Evolutionary conservation across 2,113 vertebrate species (phyloP), one percentile per base, ranked within the genome.

Genomic region (Prionailurus viverrinus): DNA sequence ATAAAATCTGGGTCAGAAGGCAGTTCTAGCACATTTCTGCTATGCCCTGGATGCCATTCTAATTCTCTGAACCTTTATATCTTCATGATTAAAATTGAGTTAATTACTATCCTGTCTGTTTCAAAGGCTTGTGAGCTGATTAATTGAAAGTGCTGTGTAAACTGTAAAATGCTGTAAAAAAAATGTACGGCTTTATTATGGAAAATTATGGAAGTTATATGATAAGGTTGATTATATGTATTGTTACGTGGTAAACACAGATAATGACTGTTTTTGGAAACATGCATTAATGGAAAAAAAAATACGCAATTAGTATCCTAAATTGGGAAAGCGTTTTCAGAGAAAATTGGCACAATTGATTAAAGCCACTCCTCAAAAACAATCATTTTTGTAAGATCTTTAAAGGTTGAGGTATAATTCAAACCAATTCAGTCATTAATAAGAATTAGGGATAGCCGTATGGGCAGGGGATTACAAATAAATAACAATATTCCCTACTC

Each of bases 191-290:
- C 29, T 83, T 95, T 95, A 51, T 92, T 84, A 88, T 83, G 74
- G 81, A 51, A 94, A 95, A 94, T 93, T 55, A 87, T 89, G 78
- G 36, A 91, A 94, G 91, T 85, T 58, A 23, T 95, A 33, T 92
- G 81, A 71, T 80, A 94, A 84, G 23, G 9, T 94, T 68, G 25
- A 92, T 98, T 94, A 36, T 80, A 90, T 90, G 92, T 97, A 74
- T 73, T 96, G 55, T 68, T 93, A n/a, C 74, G 15, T 71, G 82
- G 4, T 83, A 69, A 97, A 83, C 80, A 95, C 51, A 65, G 61
- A 89, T 82, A n/a, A 96, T 78, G 69, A 93, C 68, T 96, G 53
- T n/a, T 92, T 87, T 5, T 11, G 12, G 61, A 88, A 94, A 51
- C 61, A 61, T 15, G 27, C 31, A 71, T n/a, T 61, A 51, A 84